Evolutionary conservation across 2,888 invertebrate species (phyloP).

Genomic region (Yponomeuta sedellus): DNA sequence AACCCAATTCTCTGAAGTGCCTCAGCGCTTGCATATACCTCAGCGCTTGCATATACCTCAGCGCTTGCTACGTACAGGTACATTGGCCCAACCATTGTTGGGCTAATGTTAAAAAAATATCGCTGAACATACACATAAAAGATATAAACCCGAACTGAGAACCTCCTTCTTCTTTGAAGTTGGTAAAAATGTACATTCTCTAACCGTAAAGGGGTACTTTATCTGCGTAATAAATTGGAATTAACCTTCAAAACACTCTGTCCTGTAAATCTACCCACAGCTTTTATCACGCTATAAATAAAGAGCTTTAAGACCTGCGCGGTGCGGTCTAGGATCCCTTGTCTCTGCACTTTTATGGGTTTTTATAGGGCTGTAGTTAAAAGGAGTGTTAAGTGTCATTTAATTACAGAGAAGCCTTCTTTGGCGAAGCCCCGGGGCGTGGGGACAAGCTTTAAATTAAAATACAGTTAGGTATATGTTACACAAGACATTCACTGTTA

Average conservation of each 20-base stretch:
- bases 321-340: background rate
- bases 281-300: background rate
- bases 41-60: no score
- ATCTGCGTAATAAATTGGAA: background rate
- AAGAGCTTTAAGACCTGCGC: background rate
- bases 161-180: no score
- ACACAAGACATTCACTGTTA: no score
- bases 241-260: background rate
- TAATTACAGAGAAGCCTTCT: constrained; percentile 62
- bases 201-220: background rate
- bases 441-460: background rate
- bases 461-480: background rate
- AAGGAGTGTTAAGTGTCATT: constrained; percentile 52
- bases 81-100: no score
- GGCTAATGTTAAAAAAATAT: no score
- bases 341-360: constrained; percentile 1
- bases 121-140: no score
- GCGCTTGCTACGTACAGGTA: no score
- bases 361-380: constrained; percentile 19
- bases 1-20: no score
- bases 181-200: background rate
- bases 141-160: no score
- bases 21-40: no score
- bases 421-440: constrained; percentile 6
- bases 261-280: background rate